Conservation (phyloP, 1,140 invertebrate species). For the Panulirus ornatus region DNA sequence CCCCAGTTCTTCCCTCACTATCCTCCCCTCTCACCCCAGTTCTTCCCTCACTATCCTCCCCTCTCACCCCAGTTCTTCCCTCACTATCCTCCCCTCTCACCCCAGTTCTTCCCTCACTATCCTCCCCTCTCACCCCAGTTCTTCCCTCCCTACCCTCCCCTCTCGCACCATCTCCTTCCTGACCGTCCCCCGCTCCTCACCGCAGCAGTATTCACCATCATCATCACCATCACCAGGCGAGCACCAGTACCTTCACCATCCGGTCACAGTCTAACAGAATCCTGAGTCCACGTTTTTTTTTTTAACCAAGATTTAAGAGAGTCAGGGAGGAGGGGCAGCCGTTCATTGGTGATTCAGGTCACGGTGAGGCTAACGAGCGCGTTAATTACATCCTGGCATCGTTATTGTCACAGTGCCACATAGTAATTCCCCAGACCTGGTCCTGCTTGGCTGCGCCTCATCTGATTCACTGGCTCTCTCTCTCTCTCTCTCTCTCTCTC, state of each 20-base stretch:
- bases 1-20: background rate
- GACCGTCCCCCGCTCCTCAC: too few relatives aligned
- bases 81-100: too few relatives aligned
- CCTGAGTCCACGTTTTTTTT: background rate
- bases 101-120: too few relatives aligned
- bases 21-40: background rate
- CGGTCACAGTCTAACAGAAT: background rate
- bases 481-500: too few relatives aligned
- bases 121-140: too few relatives aligned
- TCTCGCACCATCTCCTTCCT: too few relatives aligned
- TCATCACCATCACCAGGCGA: too few relatives aligned
- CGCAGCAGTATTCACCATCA: too few relatives aligned
- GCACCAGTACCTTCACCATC: background rate
- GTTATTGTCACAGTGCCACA: conserved; percentile 67
- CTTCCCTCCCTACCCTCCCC: too few relatives aligned
- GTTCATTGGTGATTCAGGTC: conserved; percentile 63
- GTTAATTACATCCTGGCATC: conserved; percentile 67
- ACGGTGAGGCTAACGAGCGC: conserved; percentile 59
- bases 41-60: too few relatives aligned
- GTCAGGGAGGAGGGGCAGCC: background rate
- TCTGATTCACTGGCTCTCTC: too few relatives aligned
- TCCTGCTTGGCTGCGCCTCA: too few relatives aligned
- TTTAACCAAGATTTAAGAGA: background rate
- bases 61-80: background rate
- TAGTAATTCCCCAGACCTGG: conserved; percentile 43